A percentile compares a stretch with the other conserved stretches of the same genome.
These are phyloP conservation scores for Coleophora deauratella DNA, from an alignment of 2,888 invertebrate genomes.

Conservation along the genomic window DNA sequence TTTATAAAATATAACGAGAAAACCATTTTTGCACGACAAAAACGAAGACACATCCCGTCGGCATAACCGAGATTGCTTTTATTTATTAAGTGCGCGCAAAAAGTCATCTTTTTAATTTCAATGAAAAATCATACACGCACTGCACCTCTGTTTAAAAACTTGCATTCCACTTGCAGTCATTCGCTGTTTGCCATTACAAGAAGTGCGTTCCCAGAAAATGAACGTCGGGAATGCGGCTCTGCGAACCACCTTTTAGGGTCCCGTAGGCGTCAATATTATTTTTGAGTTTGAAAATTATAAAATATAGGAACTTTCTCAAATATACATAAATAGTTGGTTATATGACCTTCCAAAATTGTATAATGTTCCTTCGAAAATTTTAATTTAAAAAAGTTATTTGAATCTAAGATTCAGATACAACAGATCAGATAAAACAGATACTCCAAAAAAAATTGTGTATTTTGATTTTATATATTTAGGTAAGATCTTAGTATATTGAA, in stretches of 20 bases:
- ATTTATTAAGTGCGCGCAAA: slow-evolving; percentile 30
- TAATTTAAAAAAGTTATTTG: too few relatives aligned
- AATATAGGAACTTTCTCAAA: too few relatives aligned
- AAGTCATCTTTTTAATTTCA: slow-evolving; percentile 57
- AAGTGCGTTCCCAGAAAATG: slow-evolving; percentile 60
- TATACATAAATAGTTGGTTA: too few relatives aligned
- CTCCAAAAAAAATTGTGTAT: too few relatives aligned
- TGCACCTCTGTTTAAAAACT: slow-evolving; percentile 38
- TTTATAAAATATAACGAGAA: too few relatives aligned
- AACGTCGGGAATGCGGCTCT: slow-evolving; percentile 50
- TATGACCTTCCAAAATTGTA: too few relatives aligned
- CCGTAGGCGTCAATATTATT: slow-evolving; percentile 20
- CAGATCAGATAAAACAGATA: too few relatives aligned
- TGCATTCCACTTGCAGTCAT: slow-evolving; percentile 36
- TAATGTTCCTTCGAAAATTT: too few relatives aligned
- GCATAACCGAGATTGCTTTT: slow-evolving; percentile 41
- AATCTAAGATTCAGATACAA: too few relatives aligned
- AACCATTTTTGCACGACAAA: slow-evolving; percentile 40
- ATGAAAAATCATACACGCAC: slow-evolving; percentile 62
- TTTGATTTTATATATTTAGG: too few relatives aligned
- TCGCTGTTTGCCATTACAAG: slow-evolving; percentile 32
- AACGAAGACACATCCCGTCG: slow-evolving; percentile 37
- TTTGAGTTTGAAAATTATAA: too few relatives aligned
- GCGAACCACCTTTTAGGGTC: slow-evolving; percentile 48
- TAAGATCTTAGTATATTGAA: too few relatives aligned